Conservation (phyloP, 2,888 invertebrate genomes). For the Netelia inedita region DNA sequence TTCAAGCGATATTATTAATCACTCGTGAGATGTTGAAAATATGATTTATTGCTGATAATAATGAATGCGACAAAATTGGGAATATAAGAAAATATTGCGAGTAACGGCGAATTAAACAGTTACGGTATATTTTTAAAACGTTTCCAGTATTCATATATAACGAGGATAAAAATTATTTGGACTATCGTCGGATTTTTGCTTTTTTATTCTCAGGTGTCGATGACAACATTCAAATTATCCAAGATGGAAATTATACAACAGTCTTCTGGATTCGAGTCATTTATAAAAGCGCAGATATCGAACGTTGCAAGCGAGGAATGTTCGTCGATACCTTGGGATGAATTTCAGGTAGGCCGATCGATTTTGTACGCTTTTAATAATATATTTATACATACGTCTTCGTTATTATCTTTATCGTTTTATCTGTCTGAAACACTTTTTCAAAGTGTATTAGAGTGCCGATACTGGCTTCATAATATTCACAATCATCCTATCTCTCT, state of each 20-base stretch:
- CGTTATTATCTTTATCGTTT: constrained; percentile 30
- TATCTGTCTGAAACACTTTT: constrained; percentile 47
- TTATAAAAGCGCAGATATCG: constrained; percentile 89
- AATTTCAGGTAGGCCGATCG: constrained; percentile 91
- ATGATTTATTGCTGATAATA: too few species aligned
- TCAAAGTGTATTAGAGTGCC: constrained; percentile 30
- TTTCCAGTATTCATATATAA: neutral
- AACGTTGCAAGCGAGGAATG: constrained; percentile 93
- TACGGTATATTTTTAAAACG: too few species aligned
- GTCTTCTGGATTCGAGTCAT: constrained; percentile 89
- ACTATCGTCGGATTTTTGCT: neutral
- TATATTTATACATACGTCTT: constrained; percentile 14
- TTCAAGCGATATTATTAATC: too few species aligned
- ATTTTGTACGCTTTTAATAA: neutral
- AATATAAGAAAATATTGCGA: too few species aligned
- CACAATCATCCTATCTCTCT: constrained; percentile 17
- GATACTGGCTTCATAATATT: constrained; percentile 31
- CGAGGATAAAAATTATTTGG: neutral
- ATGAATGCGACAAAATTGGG: too few species aligned
- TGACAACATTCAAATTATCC: constrained; percentile 89
- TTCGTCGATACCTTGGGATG: constrained; percentile 96
- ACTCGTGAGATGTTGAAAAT: too few species aligned
- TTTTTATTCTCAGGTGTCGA: constrained; percentile 84
- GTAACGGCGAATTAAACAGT: too few species aligned
- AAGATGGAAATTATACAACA: constrained; percentile 91